phyloP scores from a whole-genome alignment of 2,888 invertebrate species.

The Apamea crenata region DNA sequence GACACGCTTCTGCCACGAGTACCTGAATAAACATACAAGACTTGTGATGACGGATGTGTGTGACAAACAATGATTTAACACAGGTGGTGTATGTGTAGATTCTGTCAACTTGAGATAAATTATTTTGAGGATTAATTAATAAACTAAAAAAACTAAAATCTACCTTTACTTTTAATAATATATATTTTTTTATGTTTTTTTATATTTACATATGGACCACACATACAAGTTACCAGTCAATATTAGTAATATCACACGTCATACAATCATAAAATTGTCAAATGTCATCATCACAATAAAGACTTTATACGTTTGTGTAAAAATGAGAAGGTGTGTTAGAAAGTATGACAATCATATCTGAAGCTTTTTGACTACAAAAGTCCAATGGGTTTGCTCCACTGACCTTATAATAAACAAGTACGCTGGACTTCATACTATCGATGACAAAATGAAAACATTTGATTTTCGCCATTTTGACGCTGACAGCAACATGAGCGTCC shows the following conservation, averaged over 20 bases:
- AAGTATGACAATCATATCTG: neutral
- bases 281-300: neutral
- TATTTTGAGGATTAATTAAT: neutral
- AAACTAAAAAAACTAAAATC: neutral
- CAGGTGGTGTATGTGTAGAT: neutral
- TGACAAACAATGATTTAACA: neutral
- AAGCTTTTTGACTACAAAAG: neutral
- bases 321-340: neutral
- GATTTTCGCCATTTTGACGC: no score
- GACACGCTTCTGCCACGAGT: slow-evolving; percentile 90
- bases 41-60: neutral
- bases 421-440: no score
- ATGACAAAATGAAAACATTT: no score
- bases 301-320: neutral
- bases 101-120: neutral
- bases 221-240: no score
- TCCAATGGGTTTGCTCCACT: neutral
- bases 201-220: no score
- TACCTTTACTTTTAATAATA: neutral
- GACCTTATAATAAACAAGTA: no score
- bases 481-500: no score
- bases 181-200: no score
- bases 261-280: no score
- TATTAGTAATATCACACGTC: no score
- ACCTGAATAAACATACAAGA: slow-evolving; percentile 64